A percentile compares a stretch with the other conserved stretches of the same genome.
Evolutionary conservation across 2,888 invertebrate genomes (phyloP).

Genomic region (Ochlodes sylvanus): DNA sequence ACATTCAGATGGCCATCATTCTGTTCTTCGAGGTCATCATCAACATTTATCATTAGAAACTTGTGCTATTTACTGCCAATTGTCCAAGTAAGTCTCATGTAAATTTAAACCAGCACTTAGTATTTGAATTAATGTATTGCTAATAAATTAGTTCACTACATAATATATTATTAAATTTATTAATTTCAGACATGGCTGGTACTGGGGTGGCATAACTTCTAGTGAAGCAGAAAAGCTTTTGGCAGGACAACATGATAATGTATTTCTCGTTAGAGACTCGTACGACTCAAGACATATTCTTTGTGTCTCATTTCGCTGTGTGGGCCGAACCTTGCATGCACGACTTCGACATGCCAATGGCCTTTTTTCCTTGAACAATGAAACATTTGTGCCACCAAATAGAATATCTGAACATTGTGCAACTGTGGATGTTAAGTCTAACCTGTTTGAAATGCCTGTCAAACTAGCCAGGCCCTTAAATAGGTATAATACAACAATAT

Average conservation of each 20-base stretch:
- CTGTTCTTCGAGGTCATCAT: constrained; percentile 76
- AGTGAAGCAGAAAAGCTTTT: constrained; percentile 89
- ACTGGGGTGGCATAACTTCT: constrained; percentile 91
- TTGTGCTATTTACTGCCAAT: constrained; percentile 79
- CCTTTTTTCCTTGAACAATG: constrained; percentile 86
- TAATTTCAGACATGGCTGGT: constrained; percentile 86
- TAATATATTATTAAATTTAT: neutral
- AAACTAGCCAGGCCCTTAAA: constrained; percentile 79
- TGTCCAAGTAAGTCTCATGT: constrained; percentile 69
- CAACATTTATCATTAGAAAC: constrained; percentile 76
- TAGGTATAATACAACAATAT: constrained; percentile 59
- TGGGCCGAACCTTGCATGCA: constrained; percentile 89
- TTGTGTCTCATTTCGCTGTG: constrained; percentile 89
- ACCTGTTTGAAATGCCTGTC: constrained; percentile 79
- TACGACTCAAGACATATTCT: constrained; percentile 88
- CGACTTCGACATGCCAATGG: constrained; percentile 90
- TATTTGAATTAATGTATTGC: neutral
- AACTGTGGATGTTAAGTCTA: constrained; percentile 77
- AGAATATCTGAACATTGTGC: constrained; percentile 81
- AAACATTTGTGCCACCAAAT: constrained; percentile 81
- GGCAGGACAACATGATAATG: constrained; percentile 88
- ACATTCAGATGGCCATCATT: constrained; percentile 76
- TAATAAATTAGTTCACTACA: neutral
- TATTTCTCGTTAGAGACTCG: constrained; percentile 90
- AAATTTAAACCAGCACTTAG: neutral